A percentile compares a stretch with the other conserved stretches of the same genome.
These are phyloP conservation scores for Hydroisotoma schaefferi DNA, from an alignment of 2,888 invertebrate genomes.

Conservation along the genomic window DNA sequence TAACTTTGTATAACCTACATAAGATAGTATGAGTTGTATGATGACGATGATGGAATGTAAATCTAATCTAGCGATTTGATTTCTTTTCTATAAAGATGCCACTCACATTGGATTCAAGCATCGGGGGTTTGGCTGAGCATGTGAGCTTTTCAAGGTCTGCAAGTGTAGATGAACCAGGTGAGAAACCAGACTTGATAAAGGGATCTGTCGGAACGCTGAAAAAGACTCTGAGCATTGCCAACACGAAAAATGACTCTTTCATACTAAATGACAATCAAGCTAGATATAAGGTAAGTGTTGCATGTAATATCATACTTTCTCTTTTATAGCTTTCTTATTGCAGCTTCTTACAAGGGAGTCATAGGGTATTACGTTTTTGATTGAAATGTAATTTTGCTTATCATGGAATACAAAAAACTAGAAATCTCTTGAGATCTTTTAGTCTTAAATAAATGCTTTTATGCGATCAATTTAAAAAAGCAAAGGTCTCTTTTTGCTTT, in stretches of 20 bases:
- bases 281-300: slow-evolving; percentile 73
- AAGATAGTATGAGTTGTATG: too few relatives aligned
- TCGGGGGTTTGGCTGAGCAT: not conserved
- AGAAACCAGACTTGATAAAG: slow-evolving; percentile 78
- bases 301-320: not conserved
- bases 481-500: slow-evolving; percentile 26
- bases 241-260: slow-evolving; percentile 54
- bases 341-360: not conserved
- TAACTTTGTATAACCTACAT: too few relatives aligned
- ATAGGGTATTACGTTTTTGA: not conserved
- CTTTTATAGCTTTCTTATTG: not conserved
- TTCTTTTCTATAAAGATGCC: too few relatives aligned
- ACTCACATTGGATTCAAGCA: too few relatives aligned
- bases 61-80: too few relatives aligned
- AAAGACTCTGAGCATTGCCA: slow-evolving; percentile 50
- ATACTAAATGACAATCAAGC: slow-evolving; percentile 66
- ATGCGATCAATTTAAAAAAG: not conserved
- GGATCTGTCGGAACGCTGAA: slow-evolving; percentile 65
- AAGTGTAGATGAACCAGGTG: slow-evolving; percentile 50
- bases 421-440: not conserved
- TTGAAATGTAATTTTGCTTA: too few relatives aligned
- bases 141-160: not conserved
- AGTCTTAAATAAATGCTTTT: not conserved
- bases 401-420: not conserved
- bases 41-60: too few relatives aligned